Evolutionary conservation across 2,888 invertebrate species (phyloP).

Genomic region (Drosophila ustulata): DNA sequence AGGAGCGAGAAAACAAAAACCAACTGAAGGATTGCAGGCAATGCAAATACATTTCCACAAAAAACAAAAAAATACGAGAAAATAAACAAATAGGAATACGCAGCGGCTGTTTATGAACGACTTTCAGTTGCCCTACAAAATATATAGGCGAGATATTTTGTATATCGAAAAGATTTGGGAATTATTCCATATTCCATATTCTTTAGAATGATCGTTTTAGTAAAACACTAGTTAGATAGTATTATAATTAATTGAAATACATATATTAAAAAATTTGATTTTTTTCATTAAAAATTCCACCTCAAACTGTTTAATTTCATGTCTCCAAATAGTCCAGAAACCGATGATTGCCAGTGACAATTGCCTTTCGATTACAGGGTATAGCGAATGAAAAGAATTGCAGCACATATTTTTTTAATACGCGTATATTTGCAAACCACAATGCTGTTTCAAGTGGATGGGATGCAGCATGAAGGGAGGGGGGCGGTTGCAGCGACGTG

Average conservation of each 20-base stretch:
- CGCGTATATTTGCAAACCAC: constrained; percentile 48
- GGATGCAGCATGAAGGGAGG: not conserved
- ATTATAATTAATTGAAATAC: no score
- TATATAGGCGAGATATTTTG: no score
- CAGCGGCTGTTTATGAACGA: not conserved
- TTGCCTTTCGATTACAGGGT: constrained; percentile 11
- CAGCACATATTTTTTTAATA: constrained; percentile 29
- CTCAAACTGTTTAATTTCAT: no score
- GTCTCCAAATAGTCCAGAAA: not conserved
- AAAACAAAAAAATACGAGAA: constrained; percentile 7
- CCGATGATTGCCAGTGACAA: not conserved
- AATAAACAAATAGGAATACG: constrained; percentile 2
- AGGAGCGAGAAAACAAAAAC: constrained; percentile 36
- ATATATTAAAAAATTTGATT: no score
- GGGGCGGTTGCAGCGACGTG: constrained; percentile 17
- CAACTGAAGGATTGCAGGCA: constrained; percentile 36
- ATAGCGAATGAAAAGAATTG: constrained; percentile 39
- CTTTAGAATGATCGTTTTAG: no score
- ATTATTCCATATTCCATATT: no score
- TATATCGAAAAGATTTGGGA: no score
- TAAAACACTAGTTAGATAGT: no score
- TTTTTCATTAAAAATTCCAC: no score
- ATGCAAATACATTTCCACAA: constrained; percentile 35
- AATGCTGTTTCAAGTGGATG: constrained; percentile 57
- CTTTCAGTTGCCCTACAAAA: constrained; percentile 12